phyloP scores from a whole-genome alignment of 2,888 invertebrate species.

The Eilema griseolum region DNA sequence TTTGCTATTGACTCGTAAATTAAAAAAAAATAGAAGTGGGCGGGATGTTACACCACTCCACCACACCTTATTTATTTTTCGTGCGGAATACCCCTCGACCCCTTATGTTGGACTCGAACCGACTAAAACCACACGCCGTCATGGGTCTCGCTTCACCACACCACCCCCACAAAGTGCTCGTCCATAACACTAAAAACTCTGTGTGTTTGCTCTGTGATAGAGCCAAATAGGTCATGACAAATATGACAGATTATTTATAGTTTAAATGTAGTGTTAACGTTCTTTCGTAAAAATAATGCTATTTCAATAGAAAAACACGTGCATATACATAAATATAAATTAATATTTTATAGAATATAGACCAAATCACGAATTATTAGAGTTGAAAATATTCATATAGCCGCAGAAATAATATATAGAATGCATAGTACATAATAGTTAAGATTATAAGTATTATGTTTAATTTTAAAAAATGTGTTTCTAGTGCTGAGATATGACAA shows the following conservation, averaged over 20 bases:
- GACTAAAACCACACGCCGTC: too few relatives aligned
- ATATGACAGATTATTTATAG: slow-evolving; percentile 2
- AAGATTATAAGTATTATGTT: slow-evolving; percentile 20
- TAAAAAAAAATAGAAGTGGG: too few relatives aligned
- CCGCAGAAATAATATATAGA: slow-evolving; percentile 29
- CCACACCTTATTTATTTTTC: too few relatives aligned
- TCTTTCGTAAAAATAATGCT: slow-evolving; percentile 21
- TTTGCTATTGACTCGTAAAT: too few relatives aligned
- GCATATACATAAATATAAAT: slow-evolving; percentile 10
- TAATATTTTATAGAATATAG: slow-evolving; percentile 30
- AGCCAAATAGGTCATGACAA: background rate
- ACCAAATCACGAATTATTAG: slow-evolving; percentile 43
- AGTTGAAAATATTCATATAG: slow-evolving; percentile 21
- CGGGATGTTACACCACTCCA: too few relatives aligned
- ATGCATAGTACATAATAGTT: slow-evolving; percentile 27
- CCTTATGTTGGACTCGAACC: too few relatives aligned
- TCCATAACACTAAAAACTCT: too few relatives aligned
- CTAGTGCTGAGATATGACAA: slow-evolving; percentile 33
- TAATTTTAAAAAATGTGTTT: slow-evolving; percentile 23
- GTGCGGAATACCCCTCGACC: too few relatives aligned
- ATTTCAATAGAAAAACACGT: background rate
- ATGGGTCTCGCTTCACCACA: too few relatives aligned
- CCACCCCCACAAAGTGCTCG: too few relatives aligned
- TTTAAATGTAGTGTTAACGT: slow-evolving; percentile 4
- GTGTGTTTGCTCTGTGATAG: background rate